Evolutionary conservation across 2,888 invertebrate genomes (phyloP).

Genomic region (Adela reaumurella): DNA sequence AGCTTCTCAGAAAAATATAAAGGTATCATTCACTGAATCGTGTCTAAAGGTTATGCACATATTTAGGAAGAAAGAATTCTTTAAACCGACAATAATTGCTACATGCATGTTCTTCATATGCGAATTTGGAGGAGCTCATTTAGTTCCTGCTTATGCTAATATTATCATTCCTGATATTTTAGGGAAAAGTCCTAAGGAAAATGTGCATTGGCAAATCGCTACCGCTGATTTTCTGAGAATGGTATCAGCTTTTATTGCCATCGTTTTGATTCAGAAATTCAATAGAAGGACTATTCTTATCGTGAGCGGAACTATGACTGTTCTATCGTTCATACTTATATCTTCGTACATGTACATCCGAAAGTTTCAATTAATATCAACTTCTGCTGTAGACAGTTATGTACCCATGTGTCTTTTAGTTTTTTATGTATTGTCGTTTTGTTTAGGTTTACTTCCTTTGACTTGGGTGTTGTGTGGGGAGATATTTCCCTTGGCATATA

Average conservation of each 20-base stretch:
- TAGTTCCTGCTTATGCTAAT: conserved; percentile 45
- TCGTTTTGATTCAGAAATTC: conserved; percentile 38
- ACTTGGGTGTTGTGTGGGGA: conserved; percentile 51
- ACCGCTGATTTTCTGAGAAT: conserved; percentile 63
- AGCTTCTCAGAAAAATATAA: conserved; percentile 18
- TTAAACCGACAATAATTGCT: conserved; percentile 42
- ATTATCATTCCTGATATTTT: conserved; percentile 38
- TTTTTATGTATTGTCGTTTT: conserved; percentile 38
- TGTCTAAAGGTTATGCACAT: too few relatives aligned
- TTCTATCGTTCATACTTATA: conserved; percentile 30
- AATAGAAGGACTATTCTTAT: conserved; percentile 39
- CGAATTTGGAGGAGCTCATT: conserved; percentile 46
- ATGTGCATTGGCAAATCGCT: conserved; percentile 57
- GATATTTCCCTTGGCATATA: conserved; percentile 44
- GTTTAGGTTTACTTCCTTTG: conserved; percentile 40
- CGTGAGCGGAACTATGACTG: conserved; percentile 37
- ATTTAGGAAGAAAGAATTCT: conserved; percentile 46
- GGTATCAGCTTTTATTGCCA: conserved; percentile 55
- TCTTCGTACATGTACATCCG: conserved; percentile 40
- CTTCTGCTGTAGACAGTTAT: conserved; percentile 28
- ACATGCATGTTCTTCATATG: conserved; percentile 45
- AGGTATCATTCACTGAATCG: too few relatives aligned
- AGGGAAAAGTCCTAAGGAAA: conserved; percentile 27
- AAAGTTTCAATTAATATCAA: conserved; percentile 25
- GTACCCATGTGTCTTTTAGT: conserved; percentile 41